These are phyloP conservation scores for Carcharodon carcharias DNA, from an alignment of 2,797 vertebrate genomes.

Conservation along the genomic window DNA sequence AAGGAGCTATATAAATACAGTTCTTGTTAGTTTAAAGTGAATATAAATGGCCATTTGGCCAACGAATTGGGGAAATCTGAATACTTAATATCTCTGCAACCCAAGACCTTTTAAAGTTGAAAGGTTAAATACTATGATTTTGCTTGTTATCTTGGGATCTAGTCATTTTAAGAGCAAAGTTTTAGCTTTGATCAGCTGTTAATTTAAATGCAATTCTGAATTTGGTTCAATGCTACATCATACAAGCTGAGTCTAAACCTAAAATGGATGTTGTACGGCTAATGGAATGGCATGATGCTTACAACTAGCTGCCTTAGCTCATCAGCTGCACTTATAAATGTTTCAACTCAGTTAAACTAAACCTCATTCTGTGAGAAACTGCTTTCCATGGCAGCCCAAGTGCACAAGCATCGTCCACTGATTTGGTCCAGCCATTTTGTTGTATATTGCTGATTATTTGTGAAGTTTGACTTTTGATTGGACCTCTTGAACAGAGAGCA, in stretches of 20 bases:
- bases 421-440: not conserved
- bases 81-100: not conserved
- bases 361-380: not conserved
- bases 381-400: not conserved
- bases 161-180: not conserved
- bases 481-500: not conserved
- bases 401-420: not conserved
- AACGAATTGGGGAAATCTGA: not conserved
- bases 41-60: not conserved
- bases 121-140: not conserved
- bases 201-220: not conserved
- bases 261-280: not conserved
- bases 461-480: not conserved
- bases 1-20: not conserved
- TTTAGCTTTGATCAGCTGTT: not conserved
- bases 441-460: not conserved
- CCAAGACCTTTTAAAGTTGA: not conserved
- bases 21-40: not conserved
- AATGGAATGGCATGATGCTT: not conserved
- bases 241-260: not conserved
- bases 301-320: not conserved
- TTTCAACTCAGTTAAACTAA: not conserved
- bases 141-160: not conserved
- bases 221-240: not conserved
- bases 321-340: not conserved